Percentiles rank a stretch among this genome's conserved stretches.
Conservation (phyloP, 2,888 invertebrate genomes). For the Julus scandinavius region DNA sequence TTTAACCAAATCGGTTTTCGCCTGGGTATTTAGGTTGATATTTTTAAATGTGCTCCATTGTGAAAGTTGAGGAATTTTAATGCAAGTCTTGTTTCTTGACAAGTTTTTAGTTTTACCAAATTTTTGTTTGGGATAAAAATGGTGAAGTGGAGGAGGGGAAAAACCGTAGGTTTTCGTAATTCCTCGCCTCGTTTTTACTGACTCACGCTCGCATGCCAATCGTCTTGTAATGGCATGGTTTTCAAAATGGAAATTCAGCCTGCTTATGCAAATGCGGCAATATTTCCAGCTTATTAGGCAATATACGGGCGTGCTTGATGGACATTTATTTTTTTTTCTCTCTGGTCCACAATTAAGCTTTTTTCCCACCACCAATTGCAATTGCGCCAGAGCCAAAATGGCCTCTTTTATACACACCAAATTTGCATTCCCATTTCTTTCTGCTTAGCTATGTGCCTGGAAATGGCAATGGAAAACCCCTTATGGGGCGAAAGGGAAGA, state of each 20-base stretch:
- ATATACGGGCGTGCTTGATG: slow-evolving; percentile 39
- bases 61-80: not conserved
- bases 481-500: slow-evolving; percentile 35
- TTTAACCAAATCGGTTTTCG: no score
- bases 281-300: slow-evolving; percentile 44
- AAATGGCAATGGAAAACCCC: not conserved
- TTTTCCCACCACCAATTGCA: slow-evolving; percentile 36
- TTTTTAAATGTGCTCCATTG: not conserved
- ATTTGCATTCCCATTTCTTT: slow-evolving; percentile 39
- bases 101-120: not conserved
- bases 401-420: slow-evolving; percentile 18
- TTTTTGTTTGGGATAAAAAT: not conserved
- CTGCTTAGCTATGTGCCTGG: not conserved
- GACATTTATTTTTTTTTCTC: slow-evolving; percentile 43
- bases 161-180: not conserved
- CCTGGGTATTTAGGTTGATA: no score
- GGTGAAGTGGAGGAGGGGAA: not conserved
- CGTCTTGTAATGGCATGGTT: slow-evolving; percentile 26
- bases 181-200: not conserved
- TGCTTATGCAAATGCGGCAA: slow-evolving; percentile 35
- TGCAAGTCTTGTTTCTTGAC: not conserved
- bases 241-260: slow-evolving; percentile 25
- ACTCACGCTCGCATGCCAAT: slow-evolving; percentile 16
- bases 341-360: slow-evolving; percentile 44
- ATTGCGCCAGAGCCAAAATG: slow-evolving; percentile 33